phyloP scores from a whole-genome alignment of 2,113 vertebrate species.

The Megaleporinus macrocephalus region DNA sequence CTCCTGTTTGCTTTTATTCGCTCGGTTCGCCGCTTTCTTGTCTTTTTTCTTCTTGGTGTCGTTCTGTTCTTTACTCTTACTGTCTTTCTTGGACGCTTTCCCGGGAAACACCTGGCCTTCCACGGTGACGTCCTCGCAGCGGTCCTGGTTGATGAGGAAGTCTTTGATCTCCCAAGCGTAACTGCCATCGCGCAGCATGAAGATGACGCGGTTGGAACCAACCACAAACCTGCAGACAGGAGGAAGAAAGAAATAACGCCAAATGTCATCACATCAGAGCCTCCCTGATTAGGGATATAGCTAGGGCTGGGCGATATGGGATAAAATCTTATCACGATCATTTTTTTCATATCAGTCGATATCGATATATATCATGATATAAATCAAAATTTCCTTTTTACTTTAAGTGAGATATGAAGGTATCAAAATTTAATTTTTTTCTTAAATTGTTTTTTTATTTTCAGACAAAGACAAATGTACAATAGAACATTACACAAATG shows the following conservation, averaged over 20 bases:
- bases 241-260: neutral
- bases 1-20: constrained; percentile 78
- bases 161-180: constrained; percentile 98
- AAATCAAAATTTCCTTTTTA: too few relatives aligned
- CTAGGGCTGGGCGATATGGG: too few relatives aligned
- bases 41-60: constrained; percentile 78
- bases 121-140: constrained; percentile 91
- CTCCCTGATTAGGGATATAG: too few relatives aligned
- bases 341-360: too few relatives aligned
- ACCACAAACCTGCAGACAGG: constrained; percentile 88
- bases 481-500: too few relatives aligned
- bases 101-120: constrained; percentile 97
- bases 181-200: constrained; percentile 94
- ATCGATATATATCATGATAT: too few relatives aligned
- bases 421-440: too few relatives aligned
- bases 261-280: too few relatives aligned
- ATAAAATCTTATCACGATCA: too few relatives aligned
- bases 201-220: constrained; percentile 93
- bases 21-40: constrained; percentile 81
- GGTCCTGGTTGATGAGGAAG: constrained; percentile 88
- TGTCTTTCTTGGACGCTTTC: constrained; percentile 75
- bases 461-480: too few relatives aligned
- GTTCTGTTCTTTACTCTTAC: constrained; percentile 73
- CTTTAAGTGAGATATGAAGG: too few relatives aligned
- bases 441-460: too few relatives aligned